Evolutionary conservation across 2,797 vertebrate genomes (phyloP).

Genomic region (Gymnodraco acuticeps): DNA sequence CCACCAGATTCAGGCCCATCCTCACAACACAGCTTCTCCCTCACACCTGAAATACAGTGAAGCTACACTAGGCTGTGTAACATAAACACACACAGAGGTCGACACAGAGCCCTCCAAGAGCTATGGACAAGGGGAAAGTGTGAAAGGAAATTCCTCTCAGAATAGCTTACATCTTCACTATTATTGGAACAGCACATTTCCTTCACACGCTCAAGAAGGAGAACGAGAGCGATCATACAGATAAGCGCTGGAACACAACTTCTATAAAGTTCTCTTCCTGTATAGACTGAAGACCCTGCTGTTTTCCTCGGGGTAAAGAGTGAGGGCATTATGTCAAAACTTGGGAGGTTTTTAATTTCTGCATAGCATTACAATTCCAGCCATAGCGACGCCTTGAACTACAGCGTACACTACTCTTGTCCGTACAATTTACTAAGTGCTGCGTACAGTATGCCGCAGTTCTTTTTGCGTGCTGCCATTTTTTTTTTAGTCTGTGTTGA

Average conservation of each 20-base stretch:
- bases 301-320: conserved; percentile 9
- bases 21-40: conserved; percentile 38
- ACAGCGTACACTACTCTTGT: no score
- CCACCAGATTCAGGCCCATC: conserved; percentile 55
- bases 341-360: not conserved
- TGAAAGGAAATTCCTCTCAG: conserved; percentile 52
- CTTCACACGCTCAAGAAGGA: conserved; percentile 45
- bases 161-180: conserved; percentile 65
- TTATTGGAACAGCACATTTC: conserved; percentile 71
- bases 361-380: not conserved
- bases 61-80: conserved; percentile 27
- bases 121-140: conserved; percentile 39
- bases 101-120: not conserved
- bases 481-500: no score
- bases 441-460: no score
- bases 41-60: conserved; percentile 41
- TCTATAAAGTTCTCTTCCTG: not conserved
- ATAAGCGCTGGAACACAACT: conserved; percentile 21
- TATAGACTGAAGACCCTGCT: conserved; percentile 7
- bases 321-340: not conserved
- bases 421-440: no score
- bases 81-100: conserved; percentile 28
- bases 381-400: no score
- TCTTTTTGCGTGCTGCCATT: no score
- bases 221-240: conserved; percentile 15